phyloP scores from a whole-genome alignment of 2,113 vertebrate genomes.

The Odontophorus gujanensis region DNA sequence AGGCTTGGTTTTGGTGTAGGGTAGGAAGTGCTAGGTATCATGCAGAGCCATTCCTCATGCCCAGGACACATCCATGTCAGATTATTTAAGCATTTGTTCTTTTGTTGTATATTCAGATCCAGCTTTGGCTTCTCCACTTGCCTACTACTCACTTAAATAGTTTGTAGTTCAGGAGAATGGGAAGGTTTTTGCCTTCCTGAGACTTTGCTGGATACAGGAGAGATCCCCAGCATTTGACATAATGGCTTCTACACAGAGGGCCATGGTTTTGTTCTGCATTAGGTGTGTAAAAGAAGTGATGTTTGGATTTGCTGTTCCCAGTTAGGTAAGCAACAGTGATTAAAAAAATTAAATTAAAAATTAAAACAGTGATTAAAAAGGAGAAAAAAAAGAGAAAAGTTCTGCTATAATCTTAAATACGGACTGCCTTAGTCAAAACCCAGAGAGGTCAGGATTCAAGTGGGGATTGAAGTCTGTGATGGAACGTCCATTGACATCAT shows the following conservation, averaged over 20 bases:
- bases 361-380: too few species aligned
- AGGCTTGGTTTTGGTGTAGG: accelerated
- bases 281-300: not conserved
- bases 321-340: not conserved
- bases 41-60: not conserved
- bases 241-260: not conserved
- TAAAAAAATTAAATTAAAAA: too few species aligned
- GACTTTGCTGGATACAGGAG: not conserved
- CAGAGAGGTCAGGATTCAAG: not conserved
- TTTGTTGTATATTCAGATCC: not conserved
- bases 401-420: not conserved
- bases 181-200: not conserved
- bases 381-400: not conserved
- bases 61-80: not conserved
- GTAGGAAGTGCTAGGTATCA: not conserved
- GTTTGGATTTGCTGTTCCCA: not conserved
- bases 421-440: not conserved
- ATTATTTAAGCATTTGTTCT: not conserved
- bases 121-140: not conserved
- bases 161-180: not conserved
- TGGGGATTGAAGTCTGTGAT: not conserved
- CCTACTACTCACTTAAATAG: not conserved
- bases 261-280: not conserved
- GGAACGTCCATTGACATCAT: not conserved
- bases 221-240: not conserved